Conservation (phyloP, 1,140 invertebrate species). For the Agraylea sexmaculata region DNA sequence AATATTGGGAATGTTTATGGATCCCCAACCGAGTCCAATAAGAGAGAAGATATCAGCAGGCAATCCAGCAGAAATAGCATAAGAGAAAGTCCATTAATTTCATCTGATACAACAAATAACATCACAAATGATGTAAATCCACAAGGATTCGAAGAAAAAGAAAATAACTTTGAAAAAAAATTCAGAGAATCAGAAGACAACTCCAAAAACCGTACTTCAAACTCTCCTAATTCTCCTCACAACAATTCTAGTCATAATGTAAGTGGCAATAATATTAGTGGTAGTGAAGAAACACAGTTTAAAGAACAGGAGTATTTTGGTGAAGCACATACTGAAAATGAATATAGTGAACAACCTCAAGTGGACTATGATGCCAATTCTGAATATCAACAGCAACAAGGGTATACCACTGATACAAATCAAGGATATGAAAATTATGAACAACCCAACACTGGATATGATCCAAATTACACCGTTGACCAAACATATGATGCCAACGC, state of each 20-base stretch:
- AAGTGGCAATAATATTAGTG: conserved; percentile 4
- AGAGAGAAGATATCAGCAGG: conserved; percentile 1
- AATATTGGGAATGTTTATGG: conserved; percentile 4
- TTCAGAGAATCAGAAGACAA: conserved; percentile 11
- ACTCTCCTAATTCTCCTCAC: conserved; percentile 3
- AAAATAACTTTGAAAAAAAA: conserved; percentile 13
- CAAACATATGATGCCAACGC: neutral
- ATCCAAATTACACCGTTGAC: no score
- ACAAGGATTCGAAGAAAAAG: conserved; percentile 4
- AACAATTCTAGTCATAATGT: conserved; percentile 7
- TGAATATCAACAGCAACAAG: neutral
- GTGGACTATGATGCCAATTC: conserved; percentile 2
- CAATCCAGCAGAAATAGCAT: conserved; percentile 6
- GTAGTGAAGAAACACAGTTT: neutral
- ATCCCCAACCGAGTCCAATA: conserved; percentile 12
- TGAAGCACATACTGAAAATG: no score
- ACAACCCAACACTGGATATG: no score
- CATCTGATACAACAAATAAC: conserved; percentile 3
- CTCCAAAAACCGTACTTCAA: conserved; percentile 6
- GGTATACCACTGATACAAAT: neutral
- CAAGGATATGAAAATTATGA: neutral
- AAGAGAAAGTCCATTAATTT: neutral
- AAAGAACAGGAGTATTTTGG: neutral
- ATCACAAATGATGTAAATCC: conserved; percentile 5
- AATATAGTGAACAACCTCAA: no score